Evolutionary conservation across 2,797 vertebrate genomes (phyloP).

Genomic region (Onychomys torridus): DNA sequence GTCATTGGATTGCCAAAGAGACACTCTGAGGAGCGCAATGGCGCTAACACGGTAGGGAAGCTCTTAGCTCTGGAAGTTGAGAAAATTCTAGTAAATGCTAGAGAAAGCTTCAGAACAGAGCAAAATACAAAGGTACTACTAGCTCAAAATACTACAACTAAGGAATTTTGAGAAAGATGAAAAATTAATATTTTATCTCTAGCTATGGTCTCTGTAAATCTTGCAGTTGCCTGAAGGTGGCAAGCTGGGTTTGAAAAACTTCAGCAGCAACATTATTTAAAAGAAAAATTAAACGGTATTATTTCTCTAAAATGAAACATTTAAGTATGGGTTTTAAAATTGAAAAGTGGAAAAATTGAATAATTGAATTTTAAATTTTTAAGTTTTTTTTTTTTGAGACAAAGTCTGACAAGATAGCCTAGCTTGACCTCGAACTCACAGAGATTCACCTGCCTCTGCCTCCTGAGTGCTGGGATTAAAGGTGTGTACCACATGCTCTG

Average conservation of each 20-base stretch:
- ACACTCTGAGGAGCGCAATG: constrained; percentile 31
- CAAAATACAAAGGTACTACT: constrained; percentile 18
- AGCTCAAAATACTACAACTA: constrained; percentile 44
- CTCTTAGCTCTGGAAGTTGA: constrained; percentile 43
- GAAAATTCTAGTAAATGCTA: background rate
- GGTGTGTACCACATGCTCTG: background rate
- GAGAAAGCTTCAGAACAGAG: constrained; percentile 30
- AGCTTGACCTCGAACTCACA: background rate
- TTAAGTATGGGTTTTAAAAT: constrained; percentile 38
- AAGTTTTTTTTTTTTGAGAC: background rate
- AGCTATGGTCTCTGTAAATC: constrained; percentile 57
- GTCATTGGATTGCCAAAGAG: background rate
- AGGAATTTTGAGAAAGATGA: constrained; percentile 31
- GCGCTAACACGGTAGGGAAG: background rate
- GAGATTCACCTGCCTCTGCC: background rate
- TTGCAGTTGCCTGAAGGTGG: constrained; percentile 85
- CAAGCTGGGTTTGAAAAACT: constrained; percentile 78
- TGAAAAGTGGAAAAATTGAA: constrained; percentile 35
- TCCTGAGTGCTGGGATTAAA: background rate
- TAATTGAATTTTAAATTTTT: background rate
- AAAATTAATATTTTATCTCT: constrained; percentile 49
- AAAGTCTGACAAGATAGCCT: background rate
- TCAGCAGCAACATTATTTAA: background rate
- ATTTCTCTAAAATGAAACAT: constrained; percentile 54
- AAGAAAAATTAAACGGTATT: constrained; percentile 56